These are phyloP conservation scores for Drosophila prosaltans DNA, from an alignment of 1,140 invertebrate species.

Conservation along the genomic window DNA sequence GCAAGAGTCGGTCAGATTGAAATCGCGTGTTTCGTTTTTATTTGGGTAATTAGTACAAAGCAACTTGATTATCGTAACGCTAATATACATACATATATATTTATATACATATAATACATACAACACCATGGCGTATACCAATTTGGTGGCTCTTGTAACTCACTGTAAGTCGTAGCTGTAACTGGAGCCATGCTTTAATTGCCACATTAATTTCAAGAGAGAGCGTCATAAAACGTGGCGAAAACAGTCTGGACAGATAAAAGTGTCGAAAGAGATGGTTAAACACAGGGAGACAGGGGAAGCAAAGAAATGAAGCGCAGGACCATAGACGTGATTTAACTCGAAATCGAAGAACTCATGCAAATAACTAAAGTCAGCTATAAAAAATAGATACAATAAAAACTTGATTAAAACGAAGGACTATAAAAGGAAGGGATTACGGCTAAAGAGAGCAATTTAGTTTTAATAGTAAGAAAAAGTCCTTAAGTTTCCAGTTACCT, in stretches of 20 bases:
- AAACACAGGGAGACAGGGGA: background rate
- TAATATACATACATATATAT: constrained; percentile 8
- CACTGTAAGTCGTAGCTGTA: constrained; percentile 31
- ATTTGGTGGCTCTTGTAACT: background rate
- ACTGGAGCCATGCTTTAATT: constrained; percentile 45
- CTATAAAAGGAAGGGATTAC: no score
- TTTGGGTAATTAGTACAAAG: constrained; percentile 72
- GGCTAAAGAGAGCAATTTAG: no score
- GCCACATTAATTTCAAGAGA: constrained; percentile 57
- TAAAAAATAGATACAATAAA: background rate
- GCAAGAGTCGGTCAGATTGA: constrained; percentile 46
- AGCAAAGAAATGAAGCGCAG: background rate
- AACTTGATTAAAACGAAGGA: background rate
- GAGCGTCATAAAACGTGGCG: constrained; percentile 37
- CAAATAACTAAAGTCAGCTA: background rate
- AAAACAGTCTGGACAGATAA: constrained; percentile 17
- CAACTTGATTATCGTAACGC: constrained; percentile 68
- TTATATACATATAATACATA: background rate
- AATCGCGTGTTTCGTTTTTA: constrained; percentile 53
- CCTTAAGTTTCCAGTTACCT: no score
- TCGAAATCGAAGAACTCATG: constrained; percentile 6
- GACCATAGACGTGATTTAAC: background rate
- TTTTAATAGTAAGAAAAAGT: no score
- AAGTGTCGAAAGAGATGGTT: constrained; percentile 11
- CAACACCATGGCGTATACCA: background rate